These are phyloP conservation scores for Acanthochromis polyacanthus DNA, from an alignment of 2,113 vertebrate genomes.

Conservation along the genomic window DNA sequence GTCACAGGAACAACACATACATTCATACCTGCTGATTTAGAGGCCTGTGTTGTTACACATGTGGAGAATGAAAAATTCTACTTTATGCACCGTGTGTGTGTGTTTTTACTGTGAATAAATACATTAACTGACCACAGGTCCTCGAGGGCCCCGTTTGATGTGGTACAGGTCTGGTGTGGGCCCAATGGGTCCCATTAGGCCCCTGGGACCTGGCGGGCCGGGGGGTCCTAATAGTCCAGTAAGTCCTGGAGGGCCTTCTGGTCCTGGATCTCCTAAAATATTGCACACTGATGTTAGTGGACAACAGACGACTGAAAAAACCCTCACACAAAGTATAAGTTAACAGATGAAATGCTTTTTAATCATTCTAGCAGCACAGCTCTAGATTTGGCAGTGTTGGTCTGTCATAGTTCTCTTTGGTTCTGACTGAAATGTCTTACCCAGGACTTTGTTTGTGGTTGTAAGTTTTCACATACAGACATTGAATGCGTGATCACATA, in stretches of 20 bases:
- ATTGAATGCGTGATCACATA: no score
- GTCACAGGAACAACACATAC: conserved; percentile 32
- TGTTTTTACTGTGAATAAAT: not conserved
- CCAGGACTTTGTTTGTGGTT: no score
- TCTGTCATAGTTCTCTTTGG: not conserved
- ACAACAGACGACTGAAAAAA: conserved; percentile 3
- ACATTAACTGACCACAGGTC: conserved; percentile 90
- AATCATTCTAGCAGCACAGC: no score
- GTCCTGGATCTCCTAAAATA: conserved; percentile 89
- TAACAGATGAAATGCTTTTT: no score
- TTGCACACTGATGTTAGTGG: conserved; percentile 14
- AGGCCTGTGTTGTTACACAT: not conserved
- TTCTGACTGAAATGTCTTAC: not conserved
- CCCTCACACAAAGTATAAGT: not conserved
- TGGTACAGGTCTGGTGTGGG: conserved; percentile 94
- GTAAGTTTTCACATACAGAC: no score
- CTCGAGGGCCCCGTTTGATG: conserved; percentile 94
- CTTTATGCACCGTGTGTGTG: no score
- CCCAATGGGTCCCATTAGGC: conserved; percentile 96
- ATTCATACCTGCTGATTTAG: not conserved
- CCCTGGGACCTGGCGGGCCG: conserved; percentile 91
- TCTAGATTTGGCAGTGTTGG: not conserved
- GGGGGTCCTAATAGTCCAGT: conserved; percentile 88
- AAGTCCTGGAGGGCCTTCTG: conserved; percentile 89
- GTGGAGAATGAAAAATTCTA: not conserved